Conservation (phyloP, 1,140 invertebrate genomes). For the Hypsibius dujardini region DNA sequence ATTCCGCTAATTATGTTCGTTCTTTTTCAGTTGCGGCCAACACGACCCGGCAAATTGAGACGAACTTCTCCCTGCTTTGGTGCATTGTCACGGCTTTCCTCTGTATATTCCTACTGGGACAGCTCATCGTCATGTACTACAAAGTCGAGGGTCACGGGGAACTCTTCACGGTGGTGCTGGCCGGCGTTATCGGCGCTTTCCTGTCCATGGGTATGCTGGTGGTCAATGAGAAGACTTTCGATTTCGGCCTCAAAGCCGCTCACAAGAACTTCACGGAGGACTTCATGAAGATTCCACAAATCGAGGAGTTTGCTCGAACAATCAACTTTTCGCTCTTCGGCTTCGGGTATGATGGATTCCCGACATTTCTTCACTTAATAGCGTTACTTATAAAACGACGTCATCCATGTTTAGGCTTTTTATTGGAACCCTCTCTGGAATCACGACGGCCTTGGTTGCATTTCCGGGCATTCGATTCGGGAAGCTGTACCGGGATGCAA, state of each 20-base stretch:
- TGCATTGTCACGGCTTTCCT: constrained; percentile 8
- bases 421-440: not conserved
- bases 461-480: constrained; percentile 14
- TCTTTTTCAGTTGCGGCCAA: constrained; percentile 2
- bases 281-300: not conserved
- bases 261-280: constrained; percentile 13
- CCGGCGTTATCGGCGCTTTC: not conserved
- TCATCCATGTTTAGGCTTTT: not conserved
- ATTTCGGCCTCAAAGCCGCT: not conserved
- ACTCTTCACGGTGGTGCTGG: not conserved
- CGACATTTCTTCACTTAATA: too few species aligned
- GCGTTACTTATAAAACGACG: too few species aligned
- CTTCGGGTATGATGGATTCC: not conserved
- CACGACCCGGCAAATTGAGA: not conserved
- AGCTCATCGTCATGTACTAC: not conserved
- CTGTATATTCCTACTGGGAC: not conserved
- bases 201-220: not conserved
- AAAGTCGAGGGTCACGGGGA: not conserved
- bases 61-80: constrained; percentile 2
- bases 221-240: not conserved
- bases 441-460: not conserved
- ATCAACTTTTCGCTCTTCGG: not conserved
- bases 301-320: constrained; percentile 5
- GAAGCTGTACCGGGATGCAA: constrained; percentile 5
- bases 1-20: not conserved